Conservation (phyloP, 1,140 invertebrate genomes). For the Zaprionus tsacasi region DNA sequence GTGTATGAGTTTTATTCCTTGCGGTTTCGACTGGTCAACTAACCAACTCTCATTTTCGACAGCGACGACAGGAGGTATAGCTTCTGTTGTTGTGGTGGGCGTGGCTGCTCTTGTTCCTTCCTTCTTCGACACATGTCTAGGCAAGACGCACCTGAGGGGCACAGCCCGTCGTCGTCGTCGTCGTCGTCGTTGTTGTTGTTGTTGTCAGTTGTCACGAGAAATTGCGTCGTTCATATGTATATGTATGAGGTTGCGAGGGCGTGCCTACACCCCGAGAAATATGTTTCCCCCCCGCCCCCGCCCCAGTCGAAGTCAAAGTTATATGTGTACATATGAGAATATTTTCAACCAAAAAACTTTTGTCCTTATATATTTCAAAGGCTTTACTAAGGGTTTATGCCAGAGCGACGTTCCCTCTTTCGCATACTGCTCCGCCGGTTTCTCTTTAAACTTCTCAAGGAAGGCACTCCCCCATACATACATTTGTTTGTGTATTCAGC, state of each 20-base stretch:
- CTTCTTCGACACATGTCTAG: background rate
- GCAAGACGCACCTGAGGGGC: background rate
- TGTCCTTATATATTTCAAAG: constrained; percentile 53
- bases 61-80: background rate
- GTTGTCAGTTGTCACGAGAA: constrained; percentile 3
- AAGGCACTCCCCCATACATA: background rate
- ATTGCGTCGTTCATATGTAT: background rate
- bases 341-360: constrained; percentile 52
- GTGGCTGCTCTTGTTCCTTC: background rate
- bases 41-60: background rate
- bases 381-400: constrained; percentile 27
- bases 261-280: constrained; percentile 31
- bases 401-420: constrained; percentile 30
- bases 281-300: too few species aligned
- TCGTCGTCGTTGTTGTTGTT: background rate
- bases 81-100: background rate
- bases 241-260: background rate
- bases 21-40: background rate
- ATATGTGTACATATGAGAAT: constrained; percentile 57
- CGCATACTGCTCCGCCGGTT: background rate
- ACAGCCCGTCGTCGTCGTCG: background rate
- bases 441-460: background rate
- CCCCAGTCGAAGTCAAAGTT: constrained; percentile 51
- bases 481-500: background rate
- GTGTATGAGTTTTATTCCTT: background rate